Evolutionary conservation across 2,113 vertebrate genomes (phyloP).

Genomic region (Brienomyrus brachyistius): DNA sequence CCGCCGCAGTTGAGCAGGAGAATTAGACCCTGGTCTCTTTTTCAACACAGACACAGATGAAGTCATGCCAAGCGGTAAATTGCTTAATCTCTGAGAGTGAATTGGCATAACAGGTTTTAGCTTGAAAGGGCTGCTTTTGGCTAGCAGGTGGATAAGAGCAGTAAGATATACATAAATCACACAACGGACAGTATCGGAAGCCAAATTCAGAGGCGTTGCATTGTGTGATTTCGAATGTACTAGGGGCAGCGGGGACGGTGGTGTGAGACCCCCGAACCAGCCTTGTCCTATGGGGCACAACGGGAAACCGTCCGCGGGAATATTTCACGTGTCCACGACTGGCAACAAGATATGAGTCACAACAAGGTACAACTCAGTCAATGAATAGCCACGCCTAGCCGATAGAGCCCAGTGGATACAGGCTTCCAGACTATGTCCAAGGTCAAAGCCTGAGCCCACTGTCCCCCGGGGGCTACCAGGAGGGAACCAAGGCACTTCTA

Average conservation of each 20-base stretch:
- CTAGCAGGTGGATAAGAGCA: background rate
- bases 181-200: background rate
- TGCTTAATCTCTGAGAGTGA: conserved; percentile 5
- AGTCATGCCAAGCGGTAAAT: background rate
- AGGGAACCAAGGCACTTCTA: background rate
- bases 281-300: background rate
- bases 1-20: background rate
- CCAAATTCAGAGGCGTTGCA: background rate
- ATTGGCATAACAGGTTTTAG: background rate
- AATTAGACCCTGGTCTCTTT: background rate
- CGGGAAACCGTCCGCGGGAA: background rate
- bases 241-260: background rate
- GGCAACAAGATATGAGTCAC: background rate
- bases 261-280: background rate
- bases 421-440: background rate
- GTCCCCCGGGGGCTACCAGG: background rate
- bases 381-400: background rate
- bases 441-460: background rate
- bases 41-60: background rate
- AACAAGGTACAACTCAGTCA: background rate
- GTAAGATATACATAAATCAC: background rate
- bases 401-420: background rate
- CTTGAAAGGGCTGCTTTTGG: background rate
- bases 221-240: background rate
- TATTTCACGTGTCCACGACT: background rate